A percentile compares a stretch with the other conserved stretches of the same genome.
Conservation (phyloP, 2,797 vertebrate species). For the Nyctibius grandis region DNA sequence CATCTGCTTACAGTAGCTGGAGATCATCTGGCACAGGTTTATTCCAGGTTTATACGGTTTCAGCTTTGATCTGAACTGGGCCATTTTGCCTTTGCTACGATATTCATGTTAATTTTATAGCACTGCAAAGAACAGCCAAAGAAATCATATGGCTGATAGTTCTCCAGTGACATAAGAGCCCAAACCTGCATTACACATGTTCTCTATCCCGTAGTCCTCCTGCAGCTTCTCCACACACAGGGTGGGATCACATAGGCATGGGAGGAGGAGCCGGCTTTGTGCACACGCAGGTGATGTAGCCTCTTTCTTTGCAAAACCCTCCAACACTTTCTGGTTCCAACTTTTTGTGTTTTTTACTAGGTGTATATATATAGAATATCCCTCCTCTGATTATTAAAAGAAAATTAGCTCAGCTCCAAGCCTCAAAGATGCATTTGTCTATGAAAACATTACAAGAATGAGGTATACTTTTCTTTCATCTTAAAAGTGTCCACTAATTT, state of each 20-base stretch:
- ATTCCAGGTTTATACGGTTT: neutral
- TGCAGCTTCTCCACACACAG: neutral
- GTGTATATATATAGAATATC: neutral
- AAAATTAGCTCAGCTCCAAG: neutral
- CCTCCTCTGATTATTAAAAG: neutral
- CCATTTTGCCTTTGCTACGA: neutral
- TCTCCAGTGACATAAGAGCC: neutral
- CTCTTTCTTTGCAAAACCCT: neutral
- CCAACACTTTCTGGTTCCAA: neutral
- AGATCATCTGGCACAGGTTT: neutral
- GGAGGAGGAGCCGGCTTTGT: neutral
- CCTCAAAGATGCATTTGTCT: neutral
- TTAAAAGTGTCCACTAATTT: neutral
- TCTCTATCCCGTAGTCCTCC: neutral
- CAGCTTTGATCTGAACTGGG: neutral
- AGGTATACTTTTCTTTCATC: neutral
- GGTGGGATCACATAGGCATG: neutral
- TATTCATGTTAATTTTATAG: neutral
- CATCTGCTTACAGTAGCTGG: neutral
- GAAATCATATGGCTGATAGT: neutral
- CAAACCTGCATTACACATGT: neutral
- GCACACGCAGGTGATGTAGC: accelerated
- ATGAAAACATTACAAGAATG: neutral
- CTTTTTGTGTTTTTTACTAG: neutral
- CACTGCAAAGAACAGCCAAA: neutral